A percentile compares a stretch with the other conserved stretches of the same genome.
phyloP scores from a whole-genome alignment of 1,140 invertebrate genomes.

The Mycetomoellerius zeteki region DNA sequence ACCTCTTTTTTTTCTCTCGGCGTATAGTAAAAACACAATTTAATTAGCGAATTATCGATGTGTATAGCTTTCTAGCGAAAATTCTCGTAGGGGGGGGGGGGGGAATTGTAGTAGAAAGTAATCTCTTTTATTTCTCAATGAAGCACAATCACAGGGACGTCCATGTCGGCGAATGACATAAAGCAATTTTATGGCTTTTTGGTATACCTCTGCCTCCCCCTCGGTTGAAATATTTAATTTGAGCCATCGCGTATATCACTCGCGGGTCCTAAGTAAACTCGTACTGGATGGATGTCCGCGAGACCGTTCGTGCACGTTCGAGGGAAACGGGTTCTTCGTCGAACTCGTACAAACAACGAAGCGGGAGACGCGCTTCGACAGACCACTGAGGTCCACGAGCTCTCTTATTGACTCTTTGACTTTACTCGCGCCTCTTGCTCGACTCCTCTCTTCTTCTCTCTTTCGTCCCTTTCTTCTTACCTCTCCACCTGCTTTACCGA shows the following conservation, averaged over 20 bases:
- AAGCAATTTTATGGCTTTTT: slow-evolving; percentile 69
- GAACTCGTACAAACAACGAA: slow-evolving; percentile 82
- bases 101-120: not conserved
- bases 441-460: not conserved
- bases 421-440: slow-evolving; percentile 78
- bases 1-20: not conserved
- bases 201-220: slow-evolving; percentile 34
- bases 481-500: slow-evolving; percentile 41
- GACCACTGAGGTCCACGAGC: slow-evolving; percentile 65
- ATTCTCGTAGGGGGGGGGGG: not conserved
- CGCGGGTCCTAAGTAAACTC: slow-evolving; percentile 82
- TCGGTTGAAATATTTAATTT: slow-evolving; percentile 81
- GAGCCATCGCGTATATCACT: slow-evolving; percentile 75
- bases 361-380: slow-evolving; percentile 70
- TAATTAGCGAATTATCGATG: not conserved
- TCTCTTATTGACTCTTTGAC: slow-evolving; percentile 84
- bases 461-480: slow-evolving; percentile 35
- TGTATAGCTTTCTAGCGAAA: not conserved
- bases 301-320: slow-evolving; percentile 55
- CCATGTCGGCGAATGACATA: slow-evolving; percentile 40
- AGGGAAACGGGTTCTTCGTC: slow-evolving; percentile 81
- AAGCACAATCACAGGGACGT: not conserved
- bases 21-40: not conserved
- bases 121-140: not conserved
- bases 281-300: slow-evolving; percentile 73